Evolutionary conservation across 1,140 invertebrate species (phyloP).

Genomic region (Notospermus geniculatus): DNA sequence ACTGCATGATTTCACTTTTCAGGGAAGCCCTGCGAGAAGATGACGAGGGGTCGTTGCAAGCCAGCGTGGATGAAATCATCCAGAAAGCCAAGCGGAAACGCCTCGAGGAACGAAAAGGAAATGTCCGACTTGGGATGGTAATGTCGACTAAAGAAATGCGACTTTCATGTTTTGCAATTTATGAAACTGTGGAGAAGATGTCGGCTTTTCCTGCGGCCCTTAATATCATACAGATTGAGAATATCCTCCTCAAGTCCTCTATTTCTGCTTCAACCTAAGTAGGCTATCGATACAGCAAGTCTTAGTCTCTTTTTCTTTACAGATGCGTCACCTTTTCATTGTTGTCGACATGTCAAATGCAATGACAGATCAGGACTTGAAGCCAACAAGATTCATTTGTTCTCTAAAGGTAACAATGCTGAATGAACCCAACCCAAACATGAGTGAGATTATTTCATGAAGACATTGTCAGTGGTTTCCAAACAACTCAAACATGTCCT

Average conservation of each 20-base stretch:
- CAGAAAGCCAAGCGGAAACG: slow-evolving; percentile 81
- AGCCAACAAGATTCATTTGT: slow-evolving; percentile 87
- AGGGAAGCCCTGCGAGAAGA: slow-evolving; percentile 98
- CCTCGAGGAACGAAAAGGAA: slow-evolving; percentile 68
- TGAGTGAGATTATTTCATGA: no score
- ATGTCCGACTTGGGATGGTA: slow-evolving; percentile 81
- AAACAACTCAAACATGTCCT: no score
- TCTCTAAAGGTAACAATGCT: slow-evolving; percentile 84
- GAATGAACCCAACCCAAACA: no score
- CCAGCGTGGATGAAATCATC: slow-evolving; percentile 85
- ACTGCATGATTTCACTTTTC: not conserved
- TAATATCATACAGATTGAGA: no score
- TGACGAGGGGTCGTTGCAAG: slow-evolving; percentile 85
- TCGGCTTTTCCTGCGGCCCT: no score
- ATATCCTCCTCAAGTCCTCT: no score
- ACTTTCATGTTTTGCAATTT: no score
- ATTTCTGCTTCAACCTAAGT: no score
- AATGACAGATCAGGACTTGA: slow-evolving; percentile 92
- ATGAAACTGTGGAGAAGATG: no score
- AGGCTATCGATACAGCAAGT: slow-evolving; percentile 2
- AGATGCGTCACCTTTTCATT: slow-evolving; percentile 80
- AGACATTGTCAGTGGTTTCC: no score
- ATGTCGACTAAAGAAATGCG: no score
- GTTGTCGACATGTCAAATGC: slow-evolving; percentile 89
- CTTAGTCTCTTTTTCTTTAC: slow-evolving; percentile 25